A percentile compares a stretch with the other conserved stretches of the same genome.
Conservation (phyloP, 2,113 vertebrate species). For the Dendropsophus ebraccatus region DNA sequence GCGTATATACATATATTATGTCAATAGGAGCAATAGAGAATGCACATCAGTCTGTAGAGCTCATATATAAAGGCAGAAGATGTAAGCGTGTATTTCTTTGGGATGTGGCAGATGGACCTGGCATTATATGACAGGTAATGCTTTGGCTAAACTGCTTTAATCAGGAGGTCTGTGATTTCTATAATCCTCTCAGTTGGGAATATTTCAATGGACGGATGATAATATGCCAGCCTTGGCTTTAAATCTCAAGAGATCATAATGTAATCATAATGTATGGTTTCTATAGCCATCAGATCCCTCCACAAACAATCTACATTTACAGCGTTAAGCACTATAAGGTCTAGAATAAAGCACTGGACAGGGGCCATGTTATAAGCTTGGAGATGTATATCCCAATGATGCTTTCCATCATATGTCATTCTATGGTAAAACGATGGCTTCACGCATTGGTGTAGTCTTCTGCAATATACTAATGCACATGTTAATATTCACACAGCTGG, state of each 20-base stretch:
- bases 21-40: neutral
- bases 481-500: neutral
- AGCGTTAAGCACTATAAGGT: neutral
- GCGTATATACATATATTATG: neutral
- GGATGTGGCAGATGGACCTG: slow-evolving; percentile 40
- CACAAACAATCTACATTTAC: neutral
- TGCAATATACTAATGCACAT: neutral
- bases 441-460: neutral
- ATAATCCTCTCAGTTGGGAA: slow-evolving; percentile 54
- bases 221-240: slow-evolving; percentile 32
- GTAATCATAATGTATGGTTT: slow-evolving; percentile 10
- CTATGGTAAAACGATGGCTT: neutral
- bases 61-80: neutral
- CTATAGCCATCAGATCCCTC: neutral
- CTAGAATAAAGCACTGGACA: neutral
- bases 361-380: neutral
- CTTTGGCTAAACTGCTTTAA: slow-evolving; percentile 42
- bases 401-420: neutral
- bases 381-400: neutral
- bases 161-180: slow-evolving; percentile 45
- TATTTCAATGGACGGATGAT: slow-evolving; percentile 43
- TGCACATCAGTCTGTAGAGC: neutral
- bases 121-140: slow-evolving; percentile 45
- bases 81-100: neutral
- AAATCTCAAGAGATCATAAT: neutral